These are phyloP conservation scores for Cyanoderma ruficeps DNA, from an alignment of 2,113 vertebrate species.

Conservation along the genomic window DNA sequence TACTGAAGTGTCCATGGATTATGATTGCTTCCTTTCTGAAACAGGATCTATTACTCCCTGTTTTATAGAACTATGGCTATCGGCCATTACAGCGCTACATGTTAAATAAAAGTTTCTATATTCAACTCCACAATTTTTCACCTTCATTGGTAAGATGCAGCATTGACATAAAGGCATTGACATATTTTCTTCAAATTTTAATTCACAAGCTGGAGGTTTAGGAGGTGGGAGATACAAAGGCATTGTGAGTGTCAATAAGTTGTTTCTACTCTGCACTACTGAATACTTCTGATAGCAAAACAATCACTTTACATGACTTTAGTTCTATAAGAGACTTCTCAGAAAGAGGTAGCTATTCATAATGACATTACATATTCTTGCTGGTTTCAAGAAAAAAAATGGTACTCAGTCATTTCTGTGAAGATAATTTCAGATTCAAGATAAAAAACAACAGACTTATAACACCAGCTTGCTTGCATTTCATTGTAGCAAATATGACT, in stretches of 20 bases:
- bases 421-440: not conserved
- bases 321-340: not conserved
- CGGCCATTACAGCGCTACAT: not conserved
- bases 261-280: not conserved
- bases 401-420: not conserved
- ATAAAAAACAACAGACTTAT: not conserved
- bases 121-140: not conserved
- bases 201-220: not conserved
- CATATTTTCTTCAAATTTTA: not conserved
- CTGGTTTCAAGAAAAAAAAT: not conserved
- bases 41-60: not conserved
- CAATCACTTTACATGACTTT: not conserved
- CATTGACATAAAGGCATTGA: not conserved
- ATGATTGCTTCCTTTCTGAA: not conserved
- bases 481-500: not conserved
- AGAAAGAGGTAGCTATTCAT: not conserved
- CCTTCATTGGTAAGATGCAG: not conserved
- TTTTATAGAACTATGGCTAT: not conserved
- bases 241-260: not conserved
- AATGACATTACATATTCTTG: accelerated
- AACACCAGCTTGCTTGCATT: not conserved
- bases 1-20: not conserved
- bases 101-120: not conserved
- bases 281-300: not conserved
- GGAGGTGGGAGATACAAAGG: not conserved